Conservation (phyloP, 1,140 invertebrate genomes). For the Heliconius eleuchia region DNA sequence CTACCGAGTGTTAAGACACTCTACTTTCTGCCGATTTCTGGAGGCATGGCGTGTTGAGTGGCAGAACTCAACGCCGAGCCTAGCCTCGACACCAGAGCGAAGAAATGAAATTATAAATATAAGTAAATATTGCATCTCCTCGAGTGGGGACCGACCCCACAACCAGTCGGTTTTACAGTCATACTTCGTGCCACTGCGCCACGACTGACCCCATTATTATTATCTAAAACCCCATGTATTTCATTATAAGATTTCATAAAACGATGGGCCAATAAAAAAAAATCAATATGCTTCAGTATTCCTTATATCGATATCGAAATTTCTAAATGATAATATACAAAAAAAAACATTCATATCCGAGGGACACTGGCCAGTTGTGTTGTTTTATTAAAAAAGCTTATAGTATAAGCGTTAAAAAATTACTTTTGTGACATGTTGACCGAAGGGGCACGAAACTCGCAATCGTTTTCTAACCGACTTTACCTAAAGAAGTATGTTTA, state of each 20-base stretch:
- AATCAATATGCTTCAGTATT: constrained; percentile 13
- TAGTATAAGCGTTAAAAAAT: constrained; percentile 64
- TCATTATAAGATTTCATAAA: background rate
- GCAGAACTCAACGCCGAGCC: too few relatives aligned
- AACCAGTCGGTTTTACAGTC: too few relatives aligned
- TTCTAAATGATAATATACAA: constrained; percentile 45
- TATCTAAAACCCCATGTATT: too few relatives aligned
- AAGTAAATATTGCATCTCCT: too few relatives aligned
- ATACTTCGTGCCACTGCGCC: too few relatives aligned
- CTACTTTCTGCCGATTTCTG: too few relatives aligned
- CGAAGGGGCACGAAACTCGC: constrained; percentile 37
- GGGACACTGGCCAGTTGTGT: constrained; percentile 49
- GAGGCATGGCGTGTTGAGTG: too few relatives aligned
- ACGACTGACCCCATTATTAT: too few relatives aligned
- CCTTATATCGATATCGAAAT: constrained; percentile 24
- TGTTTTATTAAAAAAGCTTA: constrained; percentile 67
- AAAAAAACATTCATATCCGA: constrained; percentile 45
- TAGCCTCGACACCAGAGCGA: too few relatives aligned
- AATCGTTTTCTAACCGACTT: background rate
- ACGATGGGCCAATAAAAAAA: background rate
- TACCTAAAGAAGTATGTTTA: background rate
- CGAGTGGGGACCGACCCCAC: too few relatives aligned
- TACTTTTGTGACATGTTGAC: constrained; percentile 53
- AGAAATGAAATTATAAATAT: too few relatives aligned
- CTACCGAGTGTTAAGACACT: too few relatives aligned